Percentiles rank a stretch among this genome's conserved stretches.
Evolutionary conservation across 2,113 vertebrate genomes (phyloP).

Genomic region (Ochotona curzoniae): DNA sequence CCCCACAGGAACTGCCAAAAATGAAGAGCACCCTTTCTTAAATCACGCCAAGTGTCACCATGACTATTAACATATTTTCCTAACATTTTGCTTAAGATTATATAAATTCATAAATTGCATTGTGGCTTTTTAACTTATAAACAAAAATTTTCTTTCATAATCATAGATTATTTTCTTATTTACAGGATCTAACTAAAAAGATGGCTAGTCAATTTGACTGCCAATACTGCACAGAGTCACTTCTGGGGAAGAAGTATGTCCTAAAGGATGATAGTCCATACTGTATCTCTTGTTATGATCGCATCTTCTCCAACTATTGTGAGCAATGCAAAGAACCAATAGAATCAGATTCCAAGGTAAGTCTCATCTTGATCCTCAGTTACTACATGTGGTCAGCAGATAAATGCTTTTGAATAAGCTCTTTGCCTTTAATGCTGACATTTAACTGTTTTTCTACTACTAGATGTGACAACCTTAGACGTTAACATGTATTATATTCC

Average conservation of each 20-base stretch:
- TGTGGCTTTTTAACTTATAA: slow-evolving; percentile 1
- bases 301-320: slow-evolving; percentile 93
- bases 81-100: slow-evolving; percentile 26
- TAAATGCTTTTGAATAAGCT: background rate
- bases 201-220: slow-evolving; percentile 90
- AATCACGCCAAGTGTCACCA: background rate
- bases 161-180: slow-evolving; percentile 59
- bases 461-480: background rate
- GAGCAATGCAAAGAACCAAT: slow-evolving; percentile 92
- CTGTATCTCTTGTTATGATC: slow-evolving; percentile 94
- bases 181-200: slow-evolving; percentile 84
- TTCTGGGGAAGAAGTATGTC: slow-evolving; percentile 94
- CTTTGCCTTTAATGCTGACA: background rate
- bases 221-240: slow-evolving; percentile 93
- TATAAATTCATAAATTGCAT: background rate
- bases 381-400: background rate
- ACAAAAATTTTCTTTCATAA: background rate
- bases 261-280: slow-evolving; percentile 93
- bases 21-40: background rate
- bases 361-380: background rate
- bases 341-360: slow-evolving; percentile 94
- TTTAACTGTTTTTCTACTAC: background rate
- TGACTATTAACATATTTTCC: background rate
- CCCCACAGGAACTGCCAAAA: slow-evolving; percentile 5
- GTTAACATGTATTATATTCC: background rate